Conservation (phyloP, 2,113 vertebrate species). For the Hypanus sabinus region DNA sequence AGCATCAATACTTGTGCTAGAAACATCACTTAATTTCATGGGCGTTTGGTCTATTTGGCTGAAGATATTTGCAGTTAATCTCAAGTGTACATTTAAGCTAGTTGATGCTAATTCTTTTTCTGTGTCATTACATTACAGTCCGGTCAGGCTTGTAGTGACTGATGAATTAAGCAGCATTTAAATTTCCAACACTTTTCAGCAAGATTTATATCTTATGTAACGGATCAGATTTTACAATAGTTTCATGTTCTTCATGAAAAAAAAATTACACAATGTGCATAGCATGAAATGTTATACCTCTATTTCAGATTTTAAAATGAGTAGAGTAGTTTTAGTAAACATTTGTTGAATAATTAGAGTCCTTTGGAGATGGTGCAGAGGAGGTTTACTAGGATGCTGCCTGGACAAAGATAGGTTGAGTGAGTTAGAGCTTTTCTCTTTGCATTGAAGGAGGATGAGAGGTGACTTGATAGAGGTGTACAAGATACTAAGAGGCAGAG, state of each 20-base stretch:
- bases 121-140: neutral
- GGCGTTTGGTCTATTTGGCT: neutral
- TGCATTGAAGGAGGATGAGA: too few species aligned
- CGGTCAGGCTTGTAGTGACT: neutral
- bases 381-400: too few species aligned
- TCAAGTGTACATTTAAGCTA: neutral
- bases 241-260: too few species aligned
- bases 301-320: neutral
- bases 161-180: neutral
- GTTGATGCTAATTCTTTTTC: neutral
- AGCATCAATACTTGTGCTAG: neutral
- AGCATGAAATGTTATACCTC: neutral
- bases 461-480: too few species aligned
- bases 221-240: neutral
- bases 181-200: neutral
- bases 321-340: neutral
- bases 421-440: too few species aligned
- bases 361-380: too few species aligned
- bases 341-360: neutral
- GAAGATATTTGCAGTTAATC: neutral
- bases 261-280: neutral
- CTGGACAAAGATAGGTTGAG: too few species aligned
- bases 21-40: neutral
- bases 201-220: neutral
- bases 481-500: too few species aligned